These are phyloP conservation scores for Ailurus styani DNA, from an alignment of 2,113 vertebrate species.

Conservation along the genomic window DNA sequence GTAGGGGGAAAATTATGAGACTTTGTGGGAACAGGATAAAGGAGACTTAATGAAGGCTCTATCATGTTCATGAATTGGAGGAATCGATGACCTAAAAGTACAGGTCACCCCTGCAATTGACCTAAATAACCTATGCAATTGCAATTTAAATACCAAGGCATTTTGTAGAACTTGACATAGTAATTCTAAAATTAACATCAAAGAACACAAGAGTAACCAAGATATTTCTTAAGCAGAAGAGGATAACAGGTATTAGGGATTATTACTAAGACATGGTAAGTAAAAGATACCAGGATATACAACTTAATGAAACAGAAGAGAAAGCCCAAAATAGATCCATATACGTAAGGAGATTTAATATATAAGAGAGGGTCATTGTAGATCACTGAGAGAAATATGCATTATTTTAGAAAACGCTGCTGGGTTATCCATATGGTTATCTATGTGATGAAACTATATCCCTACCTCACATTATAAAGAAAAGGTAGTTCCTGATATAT, in stretches of 20 bases:
- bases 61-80: not conserved
- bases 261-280: not conserved
- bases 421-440: not conserved
- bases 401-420: not conserved
- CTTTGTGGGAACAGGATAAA: not conserved
- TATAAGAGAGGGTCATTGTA: not conserved
- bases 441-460: not conserved
- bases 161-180: not conserved
- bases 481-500: not conserved
- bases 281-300: not conserved
- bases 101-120: not conserved
- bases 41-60: not conserved
- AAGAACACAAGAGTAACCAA: not conserved
- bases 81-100: not conserved
- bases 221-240: not conserved
- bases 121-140: not conserved
- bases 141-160: not conserved
- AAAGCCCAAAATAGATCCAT: not conserved
- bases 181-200: not conserved
- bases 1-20: not conserved
- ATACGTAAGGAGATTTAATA: not conserved
- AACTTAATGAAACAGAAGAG: not conserved
- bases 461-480: not conserved
- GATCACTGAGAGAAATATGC: not conserved
- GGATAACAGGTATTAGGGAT: not conserved